Base-by-base conservation (phyloP, 2,888 invertebrate genomes). In the Ormyrus pomaceus region DNA sequence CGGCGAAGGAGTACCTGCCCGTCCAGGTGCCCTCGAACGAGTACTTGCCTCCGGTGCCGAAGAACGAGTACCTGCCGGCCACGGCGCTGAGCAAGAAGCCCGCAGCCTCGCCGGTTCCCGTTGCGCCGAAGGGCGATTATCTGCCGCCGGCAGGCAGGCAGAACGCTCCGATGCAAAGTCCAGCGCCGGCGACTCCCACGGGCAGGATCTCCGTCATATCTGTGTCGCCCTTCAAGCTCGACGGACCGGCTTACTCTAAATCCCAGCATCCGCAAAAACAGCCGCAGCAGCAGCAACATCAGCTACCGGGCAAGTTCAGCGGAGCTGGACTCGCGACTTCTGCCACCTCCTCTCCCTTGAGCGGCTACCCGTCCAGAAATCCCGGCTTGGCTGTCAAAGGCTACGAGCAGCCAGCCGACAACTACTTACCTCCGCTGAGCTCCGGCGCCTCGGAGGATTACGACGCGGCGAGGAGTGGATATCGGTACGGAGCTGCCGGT, bases 401-500 rank as follows among this genome's bases (percentile, higher is more conserved):
- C n/a, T 70, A 45, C 53, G 50, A 73, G 11, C 77, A 66, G 45
- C 73, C 77, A 0, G 50, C 81, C 11, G 70, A 74, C 56, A 77
- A 77, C 59, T 81, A 81, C 11, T 10, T 77, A 50, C 76, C 80
- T 7, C 80, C 80, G 0, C 34, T 34, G 34, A 34, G 50, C 50
- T 48, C 8, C 70, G 6, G 51, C n/a, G 11, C 45, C 53, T 34
- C 34, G 0, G 11, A 46, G 11, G 51, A 58, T 58, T 72, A 61
- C 45, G 3, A 65, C 50, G 10, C 65, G 1, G 80, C 69, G 56
- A 70, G n/a, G 68, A 62, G 19, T 34, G 82, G 82, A 3, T 82
- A 81, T 13, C 68, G 13, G n/a, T 82, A 82, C 45, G 74, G 78
- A 10, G 75, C 48, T 74, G 79, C 81, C 8, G 72, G 59, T 72